Evolutionary conservation across 2,113 vertebrate species (phyloP), one percentile per base, ranked within the genome.

Genomic region (Rynchops niger): DNA sequence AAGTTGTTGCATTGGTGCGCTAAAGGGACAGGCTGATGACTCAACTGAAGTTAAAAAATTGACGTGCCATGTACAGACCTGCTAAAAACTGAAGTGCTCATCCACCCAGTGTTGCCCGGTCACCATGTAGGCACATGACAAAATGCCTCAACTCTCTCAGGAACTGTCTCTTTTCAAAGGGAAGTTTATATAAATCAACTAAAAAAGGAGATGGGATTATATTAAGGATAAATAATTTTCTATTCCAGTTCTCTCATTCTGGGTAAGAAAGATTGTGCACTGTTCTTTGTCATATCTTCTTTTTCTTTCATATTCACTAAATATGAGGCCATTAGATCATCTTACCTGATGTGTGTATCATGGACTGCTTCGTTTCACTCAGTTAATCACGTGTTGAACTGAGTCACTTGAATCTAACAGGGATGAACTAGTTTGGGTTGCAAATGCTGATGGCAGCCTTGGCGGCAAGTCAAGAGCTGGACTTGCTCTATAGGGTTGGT

Each of bases 401-500:
- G 47, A 82, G 34, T 93, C 63, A 38, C 43, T 43, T 80, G n/a
- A 25, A 16, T 72, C 56, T 47, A 43, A 47, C 11, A 5, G 23
- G 20, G 38, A 63, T 50, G 53, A 66, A 29, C 34, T 76, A 45
- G 7, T 47, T 62, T 47, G 52, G n/a, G 62, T 40, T 78, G 26
- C 36, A 25, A 88, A 58, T 0, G 0, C 30, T 6, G 6, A n/a
- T 49, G 67, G 30, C 72, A 83, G 34, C 20, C 61, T 80, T 86
- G 56, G 26, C 23, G 79, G 15, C 42, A 29, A 23, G 34, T 58
- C 38, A 53, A 29, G 21, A 78, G 12, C 66, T 55, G 52, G 42
- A 12, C 61, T 59, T 79, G 12, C 27, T 53, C 21, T 30, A 27
- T 4, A 53, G 26, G 38, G 52, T 61, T 32, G 0, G 0, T 56